Percentiles rank a stretch among this genome's conserved stretches.
Conservation (phyloP, 2,113 vertebrate genomes). For the Pseudolaguvia tuberculata region DNA sequence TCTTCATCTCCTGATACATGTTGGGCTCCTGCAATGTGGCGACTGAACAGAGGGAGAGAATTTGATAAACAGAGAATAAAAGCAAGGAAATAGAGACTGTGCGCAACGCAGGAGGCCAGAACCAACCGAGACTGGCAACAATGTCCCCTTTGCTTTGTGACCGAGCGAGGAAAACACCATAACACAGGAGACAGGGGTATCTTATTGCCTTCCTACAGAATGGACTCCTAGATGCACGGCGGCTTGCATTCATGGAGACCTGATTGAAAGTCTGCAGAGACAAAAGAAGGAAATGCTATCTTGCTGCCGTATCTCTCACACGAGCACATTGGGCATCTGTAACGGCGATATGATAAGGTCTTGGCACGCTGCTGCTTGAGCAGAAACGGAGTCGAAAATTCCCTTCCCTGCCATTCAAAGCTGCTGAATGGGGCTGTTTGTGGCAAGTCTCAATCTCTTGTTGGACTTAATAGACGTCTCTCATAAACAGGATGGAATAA, state of each 20-base stretch:
- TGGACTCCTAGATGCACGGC: conserved; percentile 51
- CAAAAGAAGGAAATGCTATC: conserved; percentile 65
- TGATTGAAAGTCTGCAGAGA: conserved; percentile 59
- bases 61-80: conserved; percentile 27
- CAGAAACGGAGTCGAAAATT: conserved; percentile 25
- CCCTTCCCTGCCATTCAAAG: conserved; percentile 14
- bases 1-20: conserved; percentile 29
- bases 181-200: conserved; percentile 44
- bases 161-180: conserved; percentile 38
- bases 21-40: conserved; percentile 18
- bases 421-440: conserved; percentile 40
- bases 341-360: conserved; percentile 51
- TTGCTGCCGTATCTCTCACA: conserved; percentile 42
- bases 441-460: conserved; percentile 27
- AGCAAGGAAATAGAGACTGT: conserved; percentile 28
- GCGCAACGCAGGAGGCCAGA: conserved; percentile 18
- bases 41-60: conserved; percentile 39
- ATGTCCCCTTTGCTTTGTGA: conserved; percentile 38
- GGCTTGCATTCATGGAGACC: conserved; percentile 50
- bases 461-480: conserved; percentile 25
- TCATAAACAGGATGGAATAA: conserved; percentile 35
- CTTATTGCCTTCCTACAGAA: conserved; percentile 50
- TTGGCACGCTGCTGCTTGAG: conserved; percentile 40
- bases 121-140: conserved; percentile 37
- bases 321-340: conserved; percentile 59